Evolutionary conservation across 1,140 invertebrate species (phyloP), one percentile per base, ranked within the genome.

Genomic region (Caenorhabditis remanei): DNA sequence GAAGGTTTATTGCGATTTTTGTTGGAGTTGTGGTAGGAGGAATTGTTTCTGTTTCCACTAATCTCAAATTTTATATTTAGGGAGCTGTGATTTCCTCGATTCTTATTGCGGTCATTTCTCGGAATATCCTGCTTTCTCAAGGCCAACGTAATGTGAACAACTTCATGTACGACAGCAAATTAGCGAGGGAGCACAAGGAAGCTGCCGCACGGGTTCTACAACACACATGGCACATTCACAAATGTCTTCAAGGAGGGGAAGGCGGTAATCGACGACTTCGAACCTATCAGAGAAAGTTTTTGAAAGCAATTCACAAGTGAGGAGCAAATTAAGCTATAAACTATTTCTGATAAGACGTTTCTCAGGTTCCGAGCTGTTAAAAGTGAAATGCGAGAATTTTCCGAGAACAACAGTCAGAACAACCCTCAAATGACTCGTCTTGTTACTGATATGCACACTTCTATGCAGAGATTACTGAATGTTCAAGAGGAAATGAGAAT

Each of bases 11-110:
- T 92, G 97, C 97, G 92, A 97, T 99, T 92, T 96, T 96, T 93
- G 98, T 97, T 89, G 98, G 98, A 93, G 97, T 99, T 93, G 99
- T 99, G 97, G 98, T 99, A 95, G 97, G 95, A 88, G 46, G 41
- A 40, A 65, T 6, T 14, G 6, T 14, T 56, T 21, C 11, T 46
- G 21, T 24, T 55, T 13, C 79, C 67, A 5, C 6, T 43, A 55
- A 7, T 48, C 13, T 11, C 21, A 83, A 43, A 11, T 40, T 2
- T 24, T 4, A n/a, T 19, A 87, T 91, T 53, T n/a, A 92, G 91
- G 90, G 91, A 46, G 91, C 91, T 13, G 89, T 92, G 43, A 91
- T 92, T 19, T 93, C 92, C 56, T 92, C 91, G 16, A 92, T 93
- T 87, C 87, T 92, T 19, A 92, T 92, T 61, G 91, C 91, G 0